Evolutionary conservation across 37 sponge, comb jelly and placozoan genomes (phyloP).

Genomic region (Lycopodina hypogea): DNA sequence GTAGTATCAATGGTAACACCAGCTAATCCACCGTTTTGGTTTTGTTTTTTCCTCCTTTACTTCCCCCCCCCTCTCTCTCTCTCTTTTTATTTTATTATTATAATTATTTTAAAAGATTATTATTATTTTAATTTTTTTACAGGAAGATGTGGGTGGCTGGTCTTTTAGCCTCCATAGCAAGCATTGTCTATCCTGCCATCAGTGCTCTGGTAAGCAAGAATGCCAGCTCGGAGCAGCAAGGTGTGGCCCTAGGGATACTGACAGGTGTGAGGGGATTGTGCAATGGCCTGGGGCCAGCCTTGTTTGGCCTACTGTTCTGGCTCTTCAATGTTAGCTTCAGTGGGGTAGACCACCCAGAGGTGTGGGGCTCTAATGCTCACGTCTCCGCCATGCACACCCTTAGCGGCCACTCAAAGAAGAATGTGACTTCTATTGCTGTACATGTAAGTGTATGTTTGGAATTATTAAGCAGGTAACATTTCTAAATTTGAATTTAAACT

Average conservation of each 20-base stretch:
- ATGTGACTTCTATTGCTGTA: background rate
- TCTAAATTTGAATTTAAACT: too few relatives aligned
- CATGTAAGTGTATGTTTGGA: background rate
- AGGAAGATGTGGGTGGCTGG: conserved; percentile 76
- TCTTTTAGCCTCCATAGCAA: conserved; percentile 63
- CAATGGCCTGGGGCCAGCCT: conserved; percentile 86
- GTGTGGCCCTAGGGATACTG: conserved; percentile 78
- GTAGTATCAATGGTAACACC: too few relatives aligned
- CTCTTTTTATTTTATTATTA: background rate
- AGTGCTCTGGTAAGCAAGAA: conserved; percentile 79
- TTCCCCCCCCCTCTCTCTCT: background rate
- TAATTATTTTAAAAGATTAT: too few relatives aligned
- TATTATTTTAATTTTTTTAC: too few relatives aligned
- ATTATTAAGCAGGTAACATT: too few relatives aligned
- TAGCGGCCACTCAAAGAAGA: background rate
- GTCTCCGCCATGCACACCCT: background rate
- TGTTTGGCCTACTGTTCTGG: conserved; percentile 85
- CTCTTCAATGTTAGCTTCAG: conserved; percentile 70
- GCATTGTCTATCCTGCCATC: conserved; percentile 86
- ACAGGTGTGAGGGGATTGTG: conserved; percentile 91
- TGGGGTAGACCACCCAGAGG: background rate
- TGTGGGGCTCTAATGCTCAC: background rate
- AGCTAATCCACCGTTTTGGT: background rate
- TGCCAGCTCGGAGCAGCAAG: conserved; percentile 77
- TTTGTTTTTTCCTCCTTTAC: background rate